Evolutionary conservation across 2,797 vertebrate species (phyloP).

Genomic region (Helarctos malayanus): DNA sequence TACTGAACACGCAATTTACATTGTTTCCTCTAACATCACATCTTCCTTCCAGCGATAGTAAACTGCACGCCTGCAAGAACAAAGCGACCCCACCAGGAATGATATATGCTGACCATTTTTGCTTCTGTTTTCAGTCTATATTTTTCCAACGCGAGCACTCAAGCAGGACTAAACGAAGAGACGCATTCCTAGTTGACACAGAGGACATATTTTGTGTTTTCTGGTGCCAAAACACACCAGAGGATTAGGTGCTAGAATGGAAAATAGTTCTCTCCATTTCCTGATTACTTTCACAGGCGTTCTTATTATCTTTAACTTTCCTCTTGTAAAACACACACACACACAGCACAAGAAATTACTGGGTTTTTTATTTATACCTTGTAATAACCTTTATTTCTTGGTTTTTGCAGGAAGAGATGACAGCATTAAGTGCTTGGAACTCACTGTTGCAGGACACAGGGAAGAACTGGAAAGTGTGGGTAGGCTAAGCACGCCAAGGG

Average conservation of each 20-base stretch:
- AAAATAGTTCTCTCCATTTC: conserved; percentile 67
- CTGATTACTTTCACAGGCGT: conserved; percentile 73
- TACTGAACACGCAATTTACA: conserved; percentile 51
- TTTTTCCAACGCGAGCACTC: conserved; percentile 62
- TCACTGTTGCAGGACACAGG: not conserved
- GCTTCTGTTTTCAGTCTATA: conserved; percentile 5
- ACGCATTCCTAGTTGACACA: conserved; percentile 65
- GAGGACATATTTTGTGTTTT: conserved; percentile 66
- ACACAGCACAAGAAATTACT: not conserved
- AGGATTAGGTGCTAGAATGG: conserved; percentile 67
- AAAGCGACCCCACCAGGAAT: conserved; percentile 31
- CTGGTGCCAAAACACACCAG: conserved; percentile 73
- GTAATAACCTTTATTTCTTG: conserved; percentile 52
- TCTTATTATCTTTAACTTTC: conserved; percentile 72
- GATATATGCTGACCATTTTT: not conserved
- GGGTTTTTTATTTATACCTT: conserved; percentile 41
- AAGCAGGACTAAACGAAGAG: not conserved
- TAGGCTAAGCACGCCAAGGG: not conserved
- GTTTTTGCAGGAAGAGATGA: conserved; percentile 50
- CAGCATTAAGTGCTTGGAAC: not conserved
- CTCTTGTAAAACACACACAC: conserved; percentile 30
- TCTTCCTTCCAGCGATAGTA: conserved; percentile 29
- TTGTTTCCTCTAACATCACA: conserved; percentile 44
- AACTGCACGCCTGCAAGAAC: conserved; percentile 30
- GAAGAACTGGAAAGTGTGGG: not conserved